Percentiles rank a stretch among this genome's conserved stretches.
Conservation (phyloP, 1,140 invertebrate genomes). For the Vanessa tameamea region DNA sequence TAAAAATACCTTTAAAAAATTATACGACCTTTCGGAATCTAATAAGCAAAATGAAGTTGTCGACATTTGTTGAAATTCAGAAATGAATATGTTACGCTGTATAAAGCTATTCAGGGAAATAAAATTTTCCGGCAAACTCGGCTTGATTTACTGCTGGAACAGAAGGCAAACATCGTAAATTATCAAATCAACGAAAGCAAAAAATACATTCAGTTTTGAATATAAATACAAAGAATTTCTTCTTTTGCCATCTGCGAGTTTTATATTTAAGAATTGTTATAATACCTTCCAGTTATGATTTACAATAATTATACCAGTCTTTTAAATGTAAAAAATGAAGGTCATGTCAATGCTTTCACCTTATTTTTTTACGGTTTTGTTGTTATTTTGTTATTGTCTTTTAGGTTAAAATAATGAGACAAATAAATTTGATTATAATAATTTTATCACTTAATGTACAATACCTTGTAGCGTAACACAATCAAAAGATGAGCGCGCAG, state of each 20-base stretch:
- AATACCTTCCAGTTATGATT: neutral
- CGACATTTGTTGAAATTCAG: constrained; percentile 2
- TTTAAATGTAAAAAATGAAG: constrained; percentile 2
- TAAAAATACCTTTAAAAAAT: neutral
- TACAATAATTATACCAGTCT: neutral
- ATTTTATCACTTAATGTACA: no score
- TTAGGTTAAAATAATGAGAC: no score
- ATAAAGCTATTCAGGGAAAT: constrained; percentile 14
- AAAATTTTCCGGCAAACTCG: constrained; percentile 21
- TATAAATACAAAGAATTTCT: constrained; percentile 30
- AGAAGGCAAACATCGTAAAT: constrained; percentile 52
- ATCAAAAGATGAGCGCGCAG: no score
- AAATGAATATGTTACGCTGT: constrained; percentile 24
- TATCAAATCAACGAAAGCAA: constrained; percentile 43
- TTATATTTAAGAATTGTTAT: constrained; percentile 2
- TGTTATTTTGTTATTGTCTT: no score
- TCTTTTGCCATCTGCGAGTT: constrained; percentile 7
- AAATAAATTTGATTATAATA: no score
- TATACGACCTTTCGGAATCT: no score
- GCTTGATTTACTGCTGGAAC: constrained; percentile 46
- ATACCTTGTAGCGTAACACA: no score
- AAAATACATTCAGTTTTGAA: constrained; percentile 38
- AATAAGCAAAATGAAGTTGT: neutral
- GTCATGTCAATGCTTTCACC: no score
- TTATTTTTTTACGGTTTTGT: no score